Conservation (phyloP, 2,888 invertebrate genomes). For the Alcis repandata region DNA sequence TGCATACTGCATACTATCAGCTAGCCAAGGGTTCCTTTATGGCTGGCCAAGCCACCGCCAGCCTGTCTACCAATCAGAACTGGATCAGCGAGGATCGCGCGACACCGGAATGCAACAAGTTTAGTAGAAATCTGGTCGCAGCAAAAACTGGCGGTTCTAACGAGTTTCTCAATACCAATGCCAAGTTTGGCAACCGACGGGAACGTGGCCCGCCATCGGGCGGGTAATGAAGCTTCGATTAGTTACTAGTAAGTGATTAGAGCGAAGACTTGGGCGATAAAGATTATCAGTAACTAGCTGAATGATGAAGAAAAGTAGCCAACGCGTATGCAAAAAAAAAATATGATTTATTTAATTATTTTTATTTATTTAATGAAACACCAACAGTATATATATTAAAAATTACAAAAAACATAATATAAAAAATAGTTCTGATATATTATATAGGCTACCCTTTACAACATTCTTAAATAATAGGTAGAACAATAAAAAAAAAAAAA, state of each 20-base stretch:
- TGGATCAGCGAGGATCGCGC: conserved; percentile 55
- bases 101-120: conserved; percentile 58
- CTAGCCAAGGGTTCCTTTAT: not conserved
- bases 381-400: too few species aligned
- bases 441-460: too few species aligned
- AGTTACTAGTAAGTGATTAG: not conserved
- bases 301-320: too few species aligned
- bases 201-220: conserved; percentile 59
- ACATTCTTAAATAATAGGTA: too few species aligned
- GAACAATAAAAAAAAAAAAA: too few species aligned
- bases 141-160: conserved; percentile 74
- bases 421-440: too few species aligned
- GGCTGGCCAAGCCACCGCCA: conserved; percentile 50
- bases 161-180: conserved; percentile 78
- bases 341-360: too few species aligned
- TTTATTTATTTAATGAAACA: too few species aligned
- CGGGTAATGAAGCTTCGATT: conserved; percentile 27
- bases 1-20: not conserved
- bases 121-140: conserved; percentile 74
- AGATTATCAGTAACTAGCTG: too few species aligned
- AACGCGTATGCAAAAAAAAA: too few species aligned
- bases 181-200: conserved; percentile 69
- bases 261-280: not conserved
- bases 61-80: conserved; percentile 62
- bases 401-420: too few species aligned